Evolutionary conservation across 2,113 vertebrate species (phyloP).

Genomic region (Psilopsiagon aurifrons): DNA sequence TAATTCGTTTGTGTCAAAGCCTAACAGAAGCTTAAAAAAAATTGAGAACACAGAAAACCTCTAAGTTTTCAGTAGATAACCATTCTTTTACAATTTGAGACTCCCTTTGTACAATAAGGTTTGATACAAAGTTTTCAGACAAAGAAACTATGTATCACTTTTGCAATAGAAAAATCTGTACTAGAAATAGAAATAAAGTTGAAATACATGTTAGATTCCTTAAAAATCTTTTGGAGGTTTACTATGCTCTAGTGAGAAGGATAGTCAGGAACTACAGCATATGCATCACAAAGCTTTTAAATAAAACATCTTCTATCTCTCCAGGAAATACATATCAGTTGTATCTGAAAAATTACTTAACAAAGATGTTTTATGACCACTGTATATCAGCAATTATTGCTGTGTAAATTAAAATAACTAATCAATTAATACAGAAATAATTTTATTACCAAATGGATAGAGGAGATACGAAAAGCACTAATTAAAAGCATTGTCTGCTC

Average conservation of each 20-base stretch:
- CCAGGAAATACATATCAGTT: neutral
- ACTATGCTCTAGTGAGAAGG: slow-evolving; percentile 9
- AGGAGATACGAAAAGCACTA: slow-evolving; percentile 47
- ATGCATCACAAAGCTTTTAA: slow-evolving; percentile 17
- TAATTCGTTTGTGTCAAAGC: neutral
- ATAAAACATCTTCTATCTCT: slow-evolving; percentile 32
- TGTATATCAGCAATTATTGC: slow-evolving; percentile 26
- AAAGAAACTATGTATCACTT: neutral
- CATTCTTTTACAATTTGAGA: neutral
- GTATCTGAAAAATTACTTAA: slow-evolving; percentile 19
- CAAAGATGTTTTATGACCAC: neutral
- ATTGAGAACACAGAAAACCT: slow-evolving; percentile 24
- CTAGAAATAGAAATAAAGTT: neutral
- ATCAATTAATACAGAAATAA: slow-evolving; percentile 56
- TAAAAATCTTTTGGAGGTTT: slow-evolving; percentile 23
- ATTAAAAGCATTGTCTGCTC: slow-evolving; percentile 59
- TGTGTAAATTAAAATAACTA: slow-evolving; percentile 49
- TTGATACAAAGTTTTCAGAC: neutral
- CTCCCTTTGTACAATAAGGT: neutral
- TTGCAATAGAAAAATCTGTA: neutral
- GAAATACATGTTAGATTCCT: neutral
- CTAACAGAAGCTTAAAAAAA: slow-evolving; percentile 21
- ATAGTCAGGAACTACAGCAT: neutral
- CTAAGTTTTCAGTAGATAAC: neutral
- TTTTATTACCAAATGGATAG: slow-evolving; percentile 53